Evolutionary conservation across 1,140 invertebrate genomes (phyloP).

Genomic region (Diachasmimorpha longicaudata): DNA sequence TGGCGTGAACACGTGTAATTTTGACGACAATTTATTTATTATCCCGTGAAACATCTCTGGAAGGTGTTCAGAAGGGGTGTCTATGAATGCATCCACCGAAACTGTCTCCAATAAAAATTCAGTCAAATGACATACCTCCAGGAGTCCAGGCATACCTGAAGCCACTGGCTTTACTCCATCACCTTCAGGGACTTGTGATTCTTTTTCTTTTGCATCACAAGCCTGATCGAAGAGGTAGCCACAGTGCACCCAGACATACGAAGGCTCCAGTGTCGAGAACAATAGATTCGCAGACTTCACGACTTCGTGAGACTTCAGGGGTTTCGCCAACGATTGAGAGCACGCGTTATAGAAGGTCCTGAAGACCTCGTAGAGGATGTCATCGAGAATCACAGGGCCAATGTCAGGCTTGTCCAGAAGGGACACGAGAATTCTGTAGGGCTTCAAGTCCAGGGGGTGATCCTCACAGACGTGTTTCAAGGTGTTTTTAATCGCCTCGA

Average conservation of each 20-base stretch:
- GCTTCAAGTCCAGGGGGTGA: slow-evolving; percentile 73
- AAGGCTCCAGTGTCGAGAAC: slow-evolving; percentile 83
- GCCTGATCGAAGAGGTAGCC: slow-evolving; percentile 73
- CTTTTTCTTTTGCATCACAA: slow-evolving; percentile 54
- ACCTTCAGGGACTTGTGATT: slow-evolving; percentile 3
- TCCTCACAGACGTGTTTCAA: slow-evolving; percentile 67
- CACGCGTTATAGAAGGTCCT: slow-evolving; percentile 66
- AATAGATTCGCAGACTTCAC: slow-evolving; percentile 86
- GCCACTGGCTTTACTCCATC: slow-evolving; percentile 64
- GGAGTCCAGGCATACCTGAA: slow-evolving; percentile 66
- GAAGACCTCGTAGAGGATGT: slow-evolving; percentile 86
- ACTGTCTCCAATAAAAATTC: slow-evolving; percentile 83
- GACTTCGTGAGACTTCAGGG: slow-evolving; percentile 65
- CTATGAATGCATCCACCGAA: slow-evolving; percentile 79
- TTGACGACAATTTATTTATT: slow-evolving; percentile 66
- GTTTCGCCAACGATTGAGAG: slow-evolving; percentile 39
- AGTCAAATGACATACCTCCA: slow-evolving; percentile 75
- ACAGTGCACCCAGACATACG: slow-evolving; percentile 87
- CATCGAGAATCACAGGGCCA: slow-evolving; percentile 83
- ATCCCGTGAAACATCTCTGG: slow-evolving; percentile 76
- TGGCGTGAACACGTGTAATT: slow-evolving; percentile 67
- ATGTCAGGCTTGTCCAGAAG: slow-evolving; percentile 91
- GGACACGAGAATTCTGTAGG: slow-evolving; percentile 86
- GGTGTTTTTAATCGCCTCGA: slow-evolving; percentile 70
- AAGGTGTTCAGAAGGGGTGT: slow-evolving; percentile 81